A percentile compares a stretch with the other conserved stretches of the same genome.
phyloP scores from a whole-genome alignment of 2,113 vertebrate genomes.

The Amazona guildingii region DNA sequence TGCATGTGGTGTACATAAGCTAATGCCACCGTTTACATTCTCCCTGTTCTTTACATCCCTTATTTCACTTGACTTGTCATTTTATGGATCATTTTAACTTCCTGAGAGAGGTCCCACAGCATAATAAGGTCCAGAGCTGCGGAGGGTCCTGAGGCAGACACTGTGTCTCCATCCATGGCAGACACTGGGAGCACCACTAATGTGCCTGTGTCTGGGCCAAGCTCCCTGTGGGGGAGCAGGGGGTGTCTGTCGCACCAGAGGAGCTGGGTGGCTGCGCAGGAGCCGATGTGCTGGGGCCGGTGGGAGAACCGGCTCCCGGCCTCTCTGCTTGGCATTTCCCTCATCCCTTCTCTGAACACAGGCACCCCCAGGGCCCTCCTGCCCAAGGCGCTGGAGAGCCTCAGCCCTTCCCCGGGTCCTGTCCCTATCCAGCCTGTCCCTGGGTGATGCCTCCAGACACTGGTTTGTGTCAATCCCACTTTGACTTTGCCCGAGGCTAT shows the following conservation, averaged over 20 bases:
- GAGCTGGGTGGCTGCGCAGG: not conserved
- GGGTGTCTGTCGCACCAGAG: not conserved
- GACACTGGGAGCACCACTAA: not conserved
- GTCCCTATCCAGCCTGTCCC: not conserved
- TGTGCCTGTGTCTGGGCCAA: not conserved
- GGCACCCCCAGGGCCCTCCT: not conserved
- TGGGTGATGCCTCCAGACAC: not conserved
- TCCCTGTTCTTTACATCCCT: not conserved
- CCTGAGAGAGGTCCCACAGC: not conserved
- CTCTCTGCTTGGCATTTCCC: rapidly evolving
- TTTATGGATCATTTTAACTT: not conserved
- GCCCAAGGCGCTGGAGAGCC: not conserved
- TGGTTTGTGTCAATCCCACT: not conserved
- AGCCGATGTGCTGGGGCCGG: rapidly evolving
- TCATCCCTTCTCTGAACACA: not conserved
- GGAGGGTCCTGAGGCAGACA: not conserved
- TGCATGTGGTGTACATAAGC: not conserved
- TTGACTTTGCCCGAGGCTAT: rapidly evolving
- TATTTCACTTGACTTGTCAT: not conserved
- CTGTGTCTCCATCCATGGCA: not conserved
- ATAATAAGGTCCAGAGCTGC: not conserved
- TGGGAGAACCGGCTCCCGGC: rapidly evolving
- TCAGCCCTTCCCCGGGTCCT: rapidly evolving
- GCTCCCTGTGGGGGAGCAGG: not conserved
- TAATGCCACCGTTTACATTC: not conserved